A percentile compares a stretch with the other conserved stretches of the same genome.
Evolutionary conservation across 2,888 invertebrate species (phyloP).

Genomic region (Ametastegia equiseti): DNA sequence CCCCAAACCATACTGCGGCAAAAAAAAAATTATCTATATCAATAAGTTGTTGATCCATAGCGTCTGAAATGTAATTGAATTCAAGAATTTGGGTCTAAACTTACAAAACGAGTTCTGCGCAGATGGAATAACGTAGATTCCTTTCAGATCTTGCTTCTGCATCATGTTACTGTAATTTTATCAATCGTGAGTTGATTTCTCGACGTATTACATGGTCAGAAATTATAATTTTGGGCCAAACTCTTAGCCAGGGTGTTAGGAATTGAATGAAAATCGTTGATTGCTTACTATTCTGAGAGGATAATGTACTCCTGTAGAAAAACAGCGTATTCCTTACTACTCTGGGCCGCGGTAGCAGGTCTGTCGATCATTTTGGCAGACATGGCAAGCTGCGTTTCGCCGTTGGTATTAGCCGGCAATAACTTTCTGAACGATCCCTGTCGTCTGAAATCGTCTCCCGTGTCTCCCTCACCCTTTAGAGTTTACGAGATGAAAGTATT

Average conservation of each 20-base stretch:
- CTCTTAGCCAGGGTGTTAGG: not conserved
- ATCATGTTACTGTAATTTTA: constrained; percentile 86
- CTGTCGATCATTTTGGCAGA: constrained; percentile 79
- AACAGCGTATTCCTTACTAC: constrained; percentile 83
- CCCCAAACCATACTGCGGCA: constrained; percentile 90
- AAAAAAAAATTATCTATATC: constrained; percentile 68
- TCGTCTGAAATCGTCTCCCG: constrained; percentile 75
- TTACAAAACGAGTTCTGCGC: constrained; percentile 89
- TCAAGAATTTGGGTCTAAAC: constrained; percentile 70
- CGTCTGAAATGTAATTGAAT: constrained; percentile 40
- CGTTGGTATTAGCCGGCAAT: constrained; percentile 77
- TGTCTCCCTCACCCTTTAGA: constrained; percentile 65
- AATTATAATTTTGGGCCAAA: too few relatives aligned
- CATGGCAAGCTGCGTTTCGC: constrained; percentile 80
- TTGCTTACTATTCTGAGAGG: constrained; percentile 93
- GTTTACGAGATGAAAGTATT: not conserved
- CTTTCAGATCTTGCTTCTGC: constrained; percentile 90
- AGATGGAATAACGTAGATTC: constrained; percentile 96
- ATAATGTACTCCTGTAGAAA: constrained; percentile 94
- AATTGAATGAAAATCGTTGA: not conserved
- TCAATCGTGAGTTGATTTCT: not conserved
- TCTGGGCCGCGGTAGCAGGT: constrained; percentile 76
- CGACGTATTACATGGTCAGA: too few relatives aligned
- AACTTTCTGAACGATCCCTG: constrained; percentile 80
- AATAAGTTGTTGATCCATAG: too few relatives aligned